A percentile compares a stretch with the other conserved stretches of the same genome.
Conservation (phyloP, 2,888 invertebrate species). For the Lycaena phlaeas region DNA sequence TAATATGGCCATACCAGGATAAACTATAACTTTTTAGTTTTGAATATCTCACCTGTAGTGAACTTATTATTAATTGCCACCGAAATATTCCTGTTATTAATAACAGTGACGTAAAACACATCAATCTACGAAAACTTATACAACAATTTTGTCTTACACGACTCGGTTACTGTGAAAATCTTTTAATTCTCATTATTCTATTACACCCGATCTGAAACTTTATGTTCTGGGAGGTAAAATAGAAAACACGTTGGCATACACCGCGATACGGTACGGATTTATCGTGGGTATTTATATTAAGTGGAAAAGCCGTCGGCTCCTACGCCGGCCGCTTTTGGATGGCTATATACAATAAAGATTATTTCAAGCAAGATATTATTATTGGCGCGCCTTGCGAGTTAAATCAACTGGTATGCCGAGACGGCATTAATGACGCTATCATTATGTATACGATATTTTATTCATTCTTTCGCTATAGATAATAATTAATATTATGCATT, state of each 20-base stretch:
- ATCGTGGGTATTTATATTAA: constrained; percentile 69
- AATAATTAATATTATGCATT: no score
- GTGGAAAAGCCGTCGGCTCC: constrained; percentile 68
- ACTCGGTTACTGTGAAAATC: constrained; percentile 25
- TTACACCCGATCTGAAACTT: constrained; percentile 41
- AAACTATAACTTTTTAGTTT: no score
- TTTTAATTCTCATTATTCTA: constrained; percentile 21
- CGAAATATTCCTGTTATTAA: neutral
- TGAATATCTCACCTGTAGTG: no score
- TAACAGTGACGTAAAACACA: neutral
- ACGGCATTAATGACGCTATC: no score
- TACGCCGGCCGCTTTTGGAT: constrained; percentile 56
- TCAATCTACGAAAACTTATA: constrained; percentile 23
- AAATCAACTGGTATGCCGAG: no score
- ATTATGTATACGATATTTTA: no score
- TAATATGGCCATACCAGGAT: no score
- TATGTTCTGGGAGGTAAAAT: constrained; percentile 41
- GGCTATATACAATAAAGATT: constrained; percentile 52
- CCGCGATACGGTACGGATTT: constrained; percentile 48
- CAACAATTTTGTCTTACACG: constrained; percentile 25
- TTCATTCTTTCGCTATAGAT: no score
- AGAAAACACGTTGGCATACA: constrained; percentile 42
- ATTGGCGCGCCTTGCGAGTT: no score
- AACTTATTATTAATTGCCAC: neutral
- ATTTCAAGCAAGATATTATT: constrained; percentile 21